Evolutionary conservation across 2,113 vertebrate genomes (phyloP), one percentile per base, ranked within the genome.

Genomic region (Psittacus erithacus): DNA sequence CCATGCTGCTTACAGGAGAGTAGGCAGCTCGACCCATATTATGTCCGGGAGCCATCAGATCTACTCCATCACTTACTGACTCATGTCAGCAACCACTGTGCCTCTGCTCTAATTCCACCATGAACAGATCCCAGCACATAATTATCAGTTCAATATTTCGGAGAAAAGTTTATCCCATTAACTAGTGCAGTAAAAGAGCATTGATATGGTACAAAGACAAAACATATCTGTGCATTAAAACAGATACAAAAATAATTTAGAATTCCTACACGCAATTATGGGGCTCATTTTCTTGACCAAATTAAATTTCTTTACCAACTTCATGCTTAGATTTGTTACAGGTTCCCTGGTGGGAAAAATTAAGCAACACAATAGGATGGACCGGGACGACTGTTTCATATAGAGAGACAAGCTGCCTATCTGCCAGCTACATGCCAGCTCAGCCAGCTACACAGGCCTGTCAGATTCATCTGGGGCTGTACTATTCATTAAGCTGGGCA

Each of bases 71-170:
- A 6, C 38, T 31, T 27, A 31, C 18, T 20, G 39, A 68, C 23
- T 5, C 0, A 0, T 25, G 33, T 28, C 79, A 83, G 64, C 70
- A 81, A 17, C 11, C 31, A 18, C 6, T 1, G 20, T 3, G 1
- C 31, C 41, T 87, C 67, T 59, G 44, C 64, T 86, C 19, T n/a
- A 43, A 46, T 65, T 65, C 71, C 60, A 52, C 31, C 0, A 0
- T 19, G 20, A 53, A 53, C 22, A 38, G 41, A 49, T 3, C 28
- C 53, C 38, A 57, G n/a, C 11, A 35, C 22, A 29, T 17, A 52
- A 88, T 38, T 28, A 74, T 46, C 59, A 27, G 13, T 10, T 62
- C 12, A 14, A 7, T 67, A 41, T 19, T 70, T 59, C n/a, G 35
- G 29, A 81, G 44, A 39, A 78, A 92, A 59, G 11, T 35, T 82